phyloP scores from a whole-genome alignment of 2,888 invertebrate species.

The Drosophila subsilvestris region DNA sequence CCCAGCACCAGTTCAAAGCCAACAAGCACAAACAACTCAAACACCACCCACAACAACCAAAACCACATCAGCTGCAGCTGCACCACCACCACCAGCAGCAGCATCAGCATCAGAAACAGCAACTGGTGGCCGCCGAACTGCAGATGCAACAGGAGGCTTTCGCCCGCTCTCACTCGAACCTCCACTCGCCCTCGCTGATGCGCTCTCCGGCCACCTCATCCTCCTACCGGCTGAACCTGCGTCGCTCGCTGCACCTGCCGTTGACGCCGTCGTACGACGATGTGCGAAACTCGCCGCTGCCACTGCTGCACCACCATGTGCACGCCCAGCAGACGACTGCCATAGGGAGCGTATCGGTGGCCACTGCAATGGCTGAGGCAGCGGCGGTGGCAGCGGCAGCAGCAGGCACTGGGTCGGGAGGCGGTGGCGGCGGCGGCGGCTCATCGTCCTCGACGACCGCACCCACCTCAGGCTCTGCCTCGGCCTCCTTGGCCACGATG shows the following conservation, averaged over 20 bases:
- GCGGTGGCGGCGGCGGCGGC: slow-evolving; percentile 55
- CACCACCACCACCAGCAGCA: slow-evolving; percentile 47
- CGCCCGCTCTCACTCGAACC: slow-evolving; percentile 46
- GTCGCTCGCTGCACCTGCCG: slow-evolving; percentile 82
- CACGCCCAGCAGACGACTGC: slow-evolving; percentile 70
- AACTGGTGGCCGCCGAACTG: slow-evolving; percentile 67
- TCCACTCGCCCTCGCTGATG: slow-evolving; percentile 48
- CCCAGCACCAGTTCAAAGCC: slow-evolving; percentile 79
- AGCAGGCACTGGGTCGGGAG: slow-evolving; percentile 16
- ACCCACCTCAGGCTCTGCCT: slow-evolving; percentile 63
- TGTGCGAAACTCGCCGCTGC: slow-evolving; percentile 82
- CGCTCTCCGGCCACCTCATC: slow-evolving; percentile 81
- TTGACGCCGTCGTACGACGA: slow-evolving; percentile 83
- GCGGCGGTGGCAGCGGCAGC: slow-evolving; percentile 47
- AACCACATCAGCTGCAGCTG: slow-evolving; percentile 19
- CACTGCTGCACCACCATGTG: slow-evolving; percentile 82
- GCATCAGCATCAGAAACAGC: slow-evolving; percentile 68
- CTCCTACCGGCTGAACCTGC: slow-evolving; percentile 82
- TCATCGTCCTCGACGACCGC: slow-evolving; percentile 67
- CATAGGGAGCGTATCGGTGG: slow-evolving; percentile 71
- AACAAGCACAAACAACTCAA: slow-evolving; percentile 79
- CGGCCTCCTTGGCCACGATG: slow-evolving; percentile 43
- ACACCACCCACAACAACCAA: slow-evolving; percentile 55
- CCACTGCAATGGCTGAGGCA: slow-evolving; percentile 49
- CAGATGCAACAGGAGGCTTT: slow-evolving; percentile 67